Base-by-base conservation (phyloP, 1,140 invertebrate genomes). In the Semibalanus balanoides region DNA sequence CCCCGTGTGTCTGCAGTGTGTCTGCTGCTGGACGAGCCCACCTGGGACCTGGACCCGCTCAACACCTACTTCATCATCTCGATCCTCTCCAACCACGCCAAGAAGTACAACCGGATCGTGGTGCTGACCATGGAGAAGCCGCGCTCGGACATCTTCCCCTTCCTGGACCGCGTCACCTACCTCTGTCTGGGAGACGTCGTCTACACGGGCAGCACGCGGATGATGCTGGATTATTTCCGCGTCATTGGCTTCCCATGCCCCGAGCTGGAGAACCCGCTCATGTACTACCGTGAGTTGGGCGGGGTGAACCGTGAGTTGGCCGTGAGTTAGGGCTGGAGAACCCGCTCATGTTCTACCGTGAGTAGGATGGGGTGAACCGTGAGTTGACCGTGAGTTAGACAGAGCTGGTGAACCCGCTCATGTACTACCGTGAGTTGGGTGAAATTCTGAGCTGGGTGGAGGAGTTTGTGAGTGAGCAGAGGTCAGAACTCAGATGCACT, bases 31-130 rank as follows among this genome's bases (percentile, higher is more conserved):
- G 94, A 96, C 82, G 94, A 96, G 81, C 95, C 94, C 0, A 96
- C 94, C 0, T 92, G 91, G 88, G 92, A 93, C 79, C 86, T 96
- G 72, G 93, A 96, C 84, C 94, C 94, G 0, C 82, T 97, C 19
- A 94, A 95, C 79, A 95, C 94, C 0, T 97, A 96, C 82, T 86
- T 97, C 70, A 90, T 97, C 3, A 90, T 96, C 30, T 96, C 94
- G 0, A 96, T 96, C 83, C 84, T 96, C 17, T 94, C 93, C 73
- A 95, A 95, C 80, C 93, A 94, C 51, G 93, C 93, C 3, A 94
- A 94, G 78, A 94, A 95, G 81, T 92, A 93, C 78, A 92, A 93
- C 11, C 90, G 93, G 27, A 92, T 94, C 11, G 92, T 96, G 7
- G 86, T 96, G 30, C 82, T 96, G 0, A 96, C 93, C 0, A 92